Conservation (phyloP, 1,140 invertebrate species). For the Diachasma alloeum region DNA sequence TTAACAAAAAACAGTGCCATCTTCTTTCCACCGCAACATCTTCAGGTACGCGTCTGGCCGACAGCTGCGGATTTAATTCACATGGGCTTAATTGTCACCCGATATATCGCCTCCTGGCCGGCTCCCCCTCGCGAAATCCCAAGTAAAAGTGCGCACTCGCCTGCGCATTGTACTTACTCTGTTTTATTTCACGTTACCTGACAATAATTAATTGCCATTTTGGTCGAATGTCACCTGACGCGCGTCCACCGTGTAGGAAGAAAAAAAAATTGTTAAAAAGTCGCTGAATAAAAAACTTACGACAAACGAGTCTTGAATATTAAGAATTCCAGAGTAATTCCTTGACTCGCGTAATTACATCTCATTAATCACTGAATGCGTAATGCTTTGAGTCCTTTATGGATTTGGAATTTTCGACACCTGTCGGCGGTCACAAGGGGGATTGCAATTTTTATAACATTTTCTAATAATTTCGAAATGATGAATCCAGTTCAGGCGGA, state of each 20-base stretch:
- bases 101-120: background rate
- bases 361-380: background rate
- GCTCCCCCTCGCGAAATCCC: background rate
- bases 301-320: background rate
- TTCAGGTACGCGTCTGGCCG: background rate
- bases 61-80: slow-evolving; percentile 7
- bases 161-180: background rate
- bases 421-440: background rate
- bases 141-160: background rate
- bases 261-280: background rate
- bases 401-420: background rate
- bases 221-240: background rate
- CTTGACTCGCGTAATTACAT: background rate
- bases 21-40: background rate
- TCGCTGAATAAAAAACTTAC: background rate
- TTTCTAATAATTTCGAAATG: too few species aligned
- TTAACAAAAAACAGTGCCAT: too few species aligned
- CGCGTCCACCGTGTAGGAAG: background rate
- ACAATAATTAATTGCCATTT: background rate
- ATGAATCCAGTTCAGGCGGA: too few species aligned
- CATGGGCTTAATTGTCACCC: slow-evolving; percentile 19
- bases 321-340: background rate
- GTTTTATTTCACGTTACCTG: background rate
- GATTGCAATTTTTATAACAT: too few species aligned
- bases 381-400: background rate